Evolutionary conservation across 1,140 invertebrate species (phyloP).

Genomic region (Caenorhabditis briggsae): DNA sequence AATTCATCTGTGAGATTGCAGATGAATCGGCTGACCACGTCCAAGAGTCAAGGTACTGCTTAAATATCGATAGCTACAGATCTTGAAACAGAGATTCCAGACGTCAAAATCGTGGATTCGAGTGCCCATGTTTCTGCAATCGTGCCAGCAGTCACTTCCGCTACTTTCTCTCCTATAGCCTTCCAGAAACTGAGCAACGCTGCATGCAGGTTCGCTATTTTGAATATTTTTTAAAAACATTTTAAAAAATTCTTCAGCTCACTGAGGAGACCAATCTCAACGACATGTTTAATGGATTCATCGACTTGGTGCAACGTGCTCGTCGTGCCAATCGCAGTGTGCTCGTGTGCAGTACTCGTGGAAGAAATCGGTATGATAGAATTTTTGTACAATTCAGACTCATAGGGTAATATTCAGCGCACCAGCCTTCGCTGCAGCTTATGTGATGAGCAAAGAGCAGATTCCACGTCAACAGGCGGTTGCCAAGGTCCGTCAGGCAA

Average conservation of each 20-base stretch:
- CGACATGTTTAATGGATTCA: slow-evolving; percentile 34
- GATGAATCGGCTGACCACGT: slow-evolving; percentile 40
- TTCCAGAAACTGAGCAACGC: slow-evolving; percentile 32
- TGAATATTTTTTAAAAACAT: too few species aligned
- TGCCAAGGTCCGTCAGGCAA: slow-evolving; percentile 10
- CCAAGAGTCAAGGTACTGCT: neutral
- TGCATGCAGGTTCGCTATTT: slow-evolving; percentile 4
- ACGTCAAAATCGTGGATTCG: slow-evolving; percentile 41
- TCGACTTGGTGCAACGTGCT: slow-evolving; percentile 28
- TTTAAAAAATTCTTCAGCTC: neutral
- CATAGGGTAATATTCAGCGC: neutral
- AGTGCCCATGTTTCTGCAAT: slow-evolving; percentile 36
- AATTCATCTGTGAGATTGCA: slow-evolving; percentile 50
- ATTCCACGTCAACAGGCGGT: slow-evolving; percentile 36
- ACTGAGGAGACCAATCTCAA: slow-evolving; percentile 37
- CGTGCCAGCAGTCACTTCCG: slow-evolving; percentile 15
- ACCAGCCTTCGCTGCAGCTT: slow-evolving; percentile 23
- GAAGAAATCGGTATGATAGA: slow-evolving; percentile 18
- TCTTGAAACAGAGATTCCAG: neutral
- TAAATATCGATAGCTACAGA: neutral
- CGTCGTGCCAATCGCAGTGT: slow-evolving; percentile 20
- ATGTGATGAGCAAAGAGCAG: slow-evolving; percentile 50
- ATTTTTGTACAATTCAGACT: neutral
- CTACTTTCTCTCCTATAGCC: slow-evolving; percentile 19
- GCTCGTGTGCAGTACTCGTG: slow-evolving; percentile 30